These are phyloP conservation scores for Indicator maculatus DNA, from an alignment of 2,113 vertebrate genomes.

Conservation along the genomic window DNA sequence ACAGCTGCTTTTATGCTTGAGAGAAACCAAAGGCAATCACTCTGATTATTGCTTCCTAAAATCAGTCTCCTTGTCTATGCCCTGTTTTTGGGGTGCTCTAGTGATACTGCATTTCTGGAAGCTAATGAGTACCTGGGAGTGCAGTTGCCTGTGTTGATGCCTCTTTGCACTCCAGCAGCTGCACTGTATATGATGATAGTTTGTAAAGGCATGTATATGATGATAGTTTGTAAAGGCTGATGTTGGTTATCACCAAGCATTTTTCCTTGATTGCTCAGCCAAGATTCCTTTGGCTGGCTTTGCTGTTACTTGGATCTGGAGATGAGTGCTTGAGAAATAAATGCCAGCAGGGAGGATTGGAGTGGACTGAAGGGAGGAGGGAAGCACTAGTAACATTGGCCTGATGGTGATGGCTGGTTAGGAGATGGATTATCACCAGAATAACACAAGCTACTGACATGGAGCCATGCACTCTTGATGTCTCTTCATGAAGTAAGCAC, in stretches of 20 bases:
- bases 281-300: neutral
- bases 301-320: neutral
- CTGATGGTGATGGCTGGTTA: neutral
- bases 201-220: neutral
- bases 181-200: neutral
- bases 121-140: neutral
- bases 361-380: neutral
- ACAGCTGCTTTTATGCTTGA: neutral
- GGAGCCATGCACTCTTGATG: neutral
- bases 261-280: neutral
- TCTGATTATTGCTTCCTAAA: neutral
- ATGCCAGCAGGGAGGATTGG: neutral
- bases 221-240: neutral
- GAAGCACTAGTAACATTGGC: neutral
- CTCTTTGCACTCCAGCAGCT: neutral
- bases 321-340: neutral
- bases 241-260: neutral
- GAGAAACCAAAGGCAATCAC: neutral
- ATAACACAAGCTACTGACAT: neutral
- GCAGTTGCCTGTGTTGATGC: neutral
- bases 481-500: neutral
- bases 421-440: neutral
- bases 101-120: neutral
- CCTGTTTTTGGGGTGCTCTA: neutral
- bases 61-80: neutral